phyloP scores from a whole-genome alignment of 2,113 vertebrate species.

The Motacilla alba region DNA sequence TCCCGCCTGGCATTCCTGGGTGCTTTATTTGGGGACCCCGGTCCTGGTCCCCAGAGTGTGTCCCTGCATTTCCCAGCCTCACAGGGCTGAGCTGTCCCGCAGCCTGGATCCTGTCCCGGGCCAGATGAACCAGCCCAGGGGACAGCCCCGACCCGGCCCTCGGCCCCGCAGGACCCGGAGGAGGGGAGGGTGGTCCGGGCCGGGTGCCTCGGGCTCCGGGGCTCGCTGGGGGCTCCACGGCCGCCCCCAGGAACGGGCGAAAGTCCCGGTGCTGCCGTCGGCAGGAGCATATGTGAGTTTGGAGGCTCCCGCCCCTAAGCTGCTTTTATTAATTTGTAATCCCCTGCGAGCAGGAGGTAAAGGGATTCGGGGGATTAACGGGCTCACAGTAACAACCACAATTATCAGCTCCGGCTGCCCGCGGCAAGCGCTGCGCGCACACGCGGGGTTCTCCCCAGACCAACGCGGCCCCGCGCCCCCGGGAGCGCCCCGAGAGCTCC shows the following conservation, averaged over 20 bases:
- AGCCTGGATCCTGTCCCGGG: neutral
- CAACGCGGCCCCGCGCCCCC: neutral
- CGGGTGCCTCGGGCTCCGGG: rapidly evolving
- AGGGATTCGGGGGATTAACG: slow-evolving; percentile 65
- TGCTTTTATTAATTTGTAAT: slow-evolving; percentile 71
- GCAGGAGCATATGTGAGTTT: slow-evolving; percentile 42
- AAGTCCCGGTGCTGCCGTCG: neutral
- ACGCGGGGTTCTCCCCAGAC: rapidly evolving
- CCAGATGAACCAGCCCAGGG: neutral
- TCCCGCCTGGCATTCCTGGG: neutral
- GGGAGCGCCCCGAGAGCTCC: rapidly evolving
- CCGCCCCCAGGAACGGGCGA: neutral
- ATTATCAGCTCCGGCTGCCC: slow-evolving; percentile 52
- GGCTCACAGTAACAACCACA: slow-evolving; percentile 67
- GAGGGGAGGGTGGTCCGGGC: neutral
- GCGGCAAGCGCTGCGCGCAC: neutral
- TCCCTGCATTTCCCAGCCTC: rapidly evolving
- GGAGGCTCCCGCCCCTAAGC: slow-evolving; percentile 49
- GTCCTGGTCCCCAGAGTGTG: rapidly evolving
- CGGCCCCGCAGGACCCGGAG: rapidly evolving
- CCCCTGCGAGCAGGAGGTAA: slow-evolving; percentile 63
- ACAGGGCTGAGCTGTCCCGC: neutral
- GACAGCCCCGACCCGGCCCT: neutral
- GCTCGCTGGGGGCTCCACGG: rapidly evolving
- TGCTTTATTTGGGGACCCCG: neutral